Evolutionary conservation across 1,140 invertebrate species (phyloP).

Genomic region (Anthonomus grandis): DNA sequence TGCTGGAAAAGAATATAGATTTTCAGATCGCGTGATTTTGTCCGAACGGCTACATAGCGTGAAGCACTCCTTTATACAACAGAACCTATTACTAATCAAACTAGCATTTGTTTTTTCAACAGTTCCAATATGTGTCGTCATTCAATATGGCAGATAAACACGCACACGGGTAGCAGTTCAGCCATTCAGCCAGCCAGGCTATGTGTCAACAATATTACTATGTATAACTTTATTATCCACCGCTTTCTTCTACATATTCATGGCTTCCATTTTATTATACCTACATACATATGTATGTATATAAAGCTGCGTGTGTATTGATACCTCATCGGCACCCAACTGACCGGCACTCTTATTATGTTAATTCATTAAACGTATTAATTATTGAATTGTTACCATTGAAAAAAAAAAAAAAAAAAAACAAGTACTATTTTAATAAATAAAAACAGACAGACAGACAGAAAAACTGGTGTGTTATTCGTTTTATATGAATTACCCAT

Average conservation of each 20-base stretch:
- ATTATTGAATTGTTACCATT: too few relatives aligned
- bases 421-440: too few relatives aligned
- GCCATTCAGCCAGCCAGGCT: conserved; percentile 7
- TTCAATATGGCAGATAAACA: conserved; percentile 36
- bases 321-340: too few relatives aligned
- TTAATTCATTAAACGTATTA: too few relatives aligned
- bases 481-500: too few relatives aligned
- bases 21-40: conserved; percentile 34
- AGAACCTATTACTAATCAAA: conserved; percentile 44
- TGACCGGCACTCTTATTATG: too few relatives aligned
- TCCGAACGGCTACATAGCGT: conserved; percentile 38
- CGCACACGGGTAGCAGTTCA: conserved; percentile 37
- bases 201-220: conserved; percentile 26
- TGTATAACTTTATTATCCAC: conserved; percentile 25
- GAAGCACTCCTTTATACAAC: conserved; percentile 44
- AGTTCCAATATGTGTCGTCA: conserved; percentile 42
- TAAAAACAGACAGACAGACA: too few relatives aligned
- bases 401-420: too few relatives aligned
- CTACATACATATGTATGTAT: too few relatives aligned
- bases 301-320: too few relatives aligned
- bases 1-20: conserved; percentile 20
- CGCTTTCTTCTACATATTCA: conserved; percentile 20
- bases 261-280: conserved; percentile 19
- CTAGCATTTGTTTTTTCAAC: conserved; percentile 43
- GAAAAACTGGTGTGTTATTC: too few relatives aligned